Percentiles rank a stretch among this genome's conserved stretches.
These are phyloP conservation scores for Pipra filicauda DNA, from an alignment of 2,113 vertebrate genomes.

Conservation along the genomic window DNA sequence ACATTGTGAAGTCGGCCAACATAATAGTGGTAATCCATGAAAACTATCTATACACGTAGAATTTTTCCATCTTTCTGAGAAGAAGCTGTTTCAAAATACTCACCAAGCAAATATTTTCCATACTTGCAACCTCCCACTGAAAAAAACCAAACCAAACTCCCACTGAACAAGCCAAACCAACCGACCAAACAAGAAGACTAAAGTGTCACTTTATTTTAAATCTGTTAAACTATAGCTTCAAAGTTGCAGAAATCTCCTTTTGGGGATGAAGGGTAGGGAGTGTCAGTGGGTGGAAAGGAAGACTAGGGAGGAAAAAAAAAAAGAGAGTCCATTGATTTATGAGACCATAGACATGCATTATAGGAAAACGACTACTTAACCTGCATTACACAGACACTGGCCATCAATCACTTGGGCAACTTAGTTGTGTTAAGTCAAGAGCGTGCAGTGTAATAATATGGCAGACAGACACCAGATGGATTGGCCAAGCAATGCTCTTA, in stretches of 20 bases:
- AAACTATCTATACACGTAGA: not conserved
- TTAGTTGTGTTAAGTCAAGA: not conserved
- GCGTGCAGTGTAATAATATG: not conserved
- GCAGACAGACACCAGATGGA: not conserved
- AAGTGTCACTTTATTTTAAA: not conserved
- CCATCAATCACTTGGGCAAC: not conserved
- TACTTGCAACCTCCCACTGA: not conserved
- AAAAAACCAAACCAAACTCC: not conserved
- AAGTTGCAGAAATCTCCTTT: not conserved
- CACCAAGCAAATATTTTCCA: not conserved
- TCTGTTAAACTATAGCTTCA: not conserved
- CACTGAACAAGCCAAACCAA: no score
- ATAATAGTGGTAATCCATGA: not conserved
- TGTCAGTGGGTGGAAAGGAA: not conserved
- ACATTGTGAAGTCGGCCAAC: not conserved
- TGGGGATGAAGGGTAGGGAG: not conserved
- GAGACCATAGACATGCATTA: not conserved
- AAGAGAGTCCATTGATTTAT: not conserved
- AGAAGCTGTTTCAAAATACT: not conserved
- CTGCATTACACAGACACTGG: constrained; percentile 13
- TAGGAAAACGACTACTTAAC: not conserved
- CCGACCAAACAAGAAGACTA: not conserved
- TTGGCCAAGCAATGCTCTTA: not conserved
- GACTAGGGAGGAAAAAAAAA: not conserved
- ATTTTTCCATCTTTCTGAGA: not conserved